Percentiles rank a stretch among this genome's conserved stretches.
Conservation (phyloP, 2,888 invertebrate species). For the Coecobrya sp. region DNA sequence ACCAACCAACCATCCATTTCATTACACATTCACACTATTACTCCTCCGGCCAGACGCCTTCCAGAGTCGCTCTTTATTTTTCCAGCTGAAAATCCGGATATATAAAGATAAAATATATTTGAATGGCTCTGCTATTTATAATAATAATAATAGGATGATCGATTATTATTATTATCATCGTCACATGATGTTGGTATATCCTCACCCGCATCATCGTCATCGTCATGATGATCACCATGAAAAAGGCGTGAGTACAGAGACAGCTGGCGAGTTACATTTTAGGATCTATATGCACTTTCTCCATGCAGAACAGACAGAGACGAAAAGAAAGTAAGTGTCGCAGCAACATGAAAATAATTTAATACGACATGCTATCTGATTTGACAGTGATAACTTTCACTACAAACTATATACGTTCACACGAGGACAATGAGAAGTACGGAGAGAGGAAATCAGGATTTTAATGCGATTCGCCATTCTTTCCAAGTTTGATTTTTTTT, state of each 20-base stretch:
- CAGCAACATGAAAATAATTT: slow-evolving; percentile 15
- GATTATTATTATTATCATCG: not conserved
- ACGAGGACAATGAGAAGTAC: not conserved
- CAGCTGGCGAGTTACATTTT: slow-evolving; percentile 36
- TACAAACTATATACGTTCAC: not conserved
- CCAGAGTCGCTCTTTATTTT: not conserved
- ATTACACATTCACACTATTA: slow-evolving; percentile 41
- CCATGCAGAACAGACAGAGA: not conserved
- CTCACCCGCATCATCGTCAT: slow-evolving; percentile 21
- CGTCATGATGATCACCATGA: not conserved
- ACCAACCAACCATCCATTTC: slow-evolving; percentile 30
- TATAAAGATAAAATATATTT: slow-evolving; percentile 24
- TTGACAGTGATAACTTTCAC: slow-evolving; percentile 44
- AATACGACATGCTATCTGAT: slow-evolving; percentile 14
- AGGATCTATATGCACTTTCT: not conserved
- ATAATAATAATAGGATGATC: slow-evolving; percentile 17
- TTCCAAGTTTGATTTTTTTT: slow-evolving; percentile 53
- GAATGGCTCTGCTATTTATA: not conserved
- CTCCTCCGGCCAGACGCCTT: not conserved
- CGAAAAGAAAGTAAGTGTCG: not conserved
- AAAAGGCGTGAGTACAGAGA: slow-evolving; percentile 46
- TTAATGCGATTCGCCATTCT: not conserved
- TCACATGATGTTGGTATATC: not conserved
- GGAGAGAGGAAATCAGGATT: slow-evolving; percentile 17
- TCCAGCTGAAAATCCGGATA: slow-evolving; percentile 20